phyloP scores from a whole-genome alignment of 1,140 invertebrate species.

The Bicyclus anynana region DNA sequence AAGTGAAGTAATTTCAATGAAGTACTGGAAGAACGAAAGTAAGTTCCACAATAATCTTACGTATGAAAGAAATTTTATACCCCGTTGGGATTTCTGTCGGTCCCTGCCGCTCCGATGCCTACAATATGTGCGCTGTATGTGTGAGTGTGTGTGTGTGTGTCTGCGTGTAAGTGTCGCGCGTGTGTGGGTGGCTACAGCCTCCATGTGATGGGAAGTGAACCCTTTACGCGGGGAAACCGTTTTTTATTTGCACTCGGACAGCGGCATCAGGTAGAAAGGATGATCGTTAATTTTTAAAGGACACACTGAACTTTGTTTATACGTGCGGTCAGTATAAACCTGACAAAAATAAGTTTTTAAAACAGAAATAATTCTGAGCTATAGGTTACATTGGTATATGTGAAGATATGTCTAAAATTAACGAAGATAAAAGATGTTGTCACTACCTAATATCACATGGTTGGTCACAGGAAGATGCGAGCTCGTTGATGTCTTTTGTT shows the following conservation, averaged over 20 bases:
- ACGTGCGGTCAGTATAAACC: conserved; percentile 35
- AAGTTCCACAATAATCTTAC: conserved; percentile 55
- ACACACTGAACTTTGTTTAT: conserved; percentile 67
- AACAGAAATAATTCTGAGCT: background rate
- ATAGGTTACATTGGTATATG: too few relatives aligned
- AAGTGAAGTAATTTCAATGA: background rate
- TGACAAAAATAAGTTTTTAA: background rate
- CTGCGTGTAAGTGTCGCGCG: conserved; percentile 27
- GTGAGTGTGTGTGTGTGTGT: conserved; percentile 33
- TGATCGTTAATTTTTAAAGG: conserved; percentile 76
- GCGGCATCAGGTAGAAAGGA: conserved; percentile 75
- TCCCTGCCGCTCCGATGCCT: conserved; percentile 41
- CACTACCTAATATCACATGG: background rate
- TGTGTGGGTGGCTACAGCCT: conserved; percentile 47
- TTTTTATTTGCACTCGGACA: conserved; percentile 76
- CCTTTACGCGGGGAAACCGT: conserved; percentile 72
- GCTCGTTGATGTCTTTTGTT: conserved; percentile 30
- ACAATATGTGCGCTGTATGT: conserved; percentile 26
- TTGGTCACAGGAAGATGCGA: conserved; percentile 11
- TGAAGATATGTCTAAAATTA: too few relatives aligned
- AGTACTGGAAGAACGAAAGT: background rate
- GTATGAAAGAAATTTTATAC: conserved; percentile 65
- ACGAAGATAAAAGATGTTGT: conserved; percentile 7
- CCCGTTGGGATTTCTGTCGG: conserved; percentile 65
- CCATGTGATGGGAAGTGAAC: conserved; percentile 71